Evolutionary conservation across 1,140 invertebrate species (phyloP).

Genomic region (Tetramorium alpestre): DNA sequence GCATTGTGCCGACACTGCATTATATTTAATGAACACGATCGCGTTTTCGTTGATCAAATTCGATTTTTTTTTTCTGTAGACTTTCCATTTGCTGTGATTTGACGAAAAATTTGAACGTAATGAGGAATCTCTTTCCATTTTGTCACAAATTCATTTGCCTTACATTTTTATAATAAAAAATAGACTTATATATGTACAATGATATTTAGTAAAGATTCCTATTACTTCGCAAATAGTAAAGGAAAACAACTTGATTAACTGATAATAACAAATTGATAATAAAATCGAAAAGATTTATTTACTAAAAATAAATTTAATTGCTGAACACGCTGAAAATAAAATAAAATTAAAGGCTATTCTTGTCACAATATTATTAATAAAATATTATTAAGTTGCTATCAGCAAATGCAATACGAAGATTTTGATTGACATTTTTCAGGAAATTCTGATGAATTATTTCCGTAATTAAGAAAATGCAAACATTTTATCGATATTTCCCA

Average conservation of each 20-base stretch:
- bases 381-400: not conserved
- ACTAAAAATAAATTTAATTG: not conserved
- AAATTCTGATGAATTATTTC: not conserved
- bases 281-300: not conserved
- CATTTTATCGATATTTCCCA: not conserved
- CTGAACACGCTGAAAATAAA: not conserved
- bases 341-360: not conserved
- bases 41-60: not conserved
- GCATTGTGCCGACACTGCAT: conserved; percentile 36
- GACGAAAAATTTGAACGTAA: not conserved
- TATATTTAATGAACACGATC: conserved; percentile 40
- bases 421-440: not conserved
- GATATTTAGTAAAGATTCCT: not conserved
- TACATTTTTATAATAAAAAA: not conserved
- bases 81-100: not conserved
- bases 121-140: not conserved
- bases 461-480: not conserved
- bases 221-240: not conserved
- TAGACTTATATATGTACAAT: not conserved
- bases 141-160: not conserved
- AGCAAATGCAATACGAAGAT: not conserved
- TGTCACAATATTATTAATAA: not conserved
- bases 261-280: not conserved
- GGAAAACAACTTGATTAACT: not conserved
- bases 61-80: not conserved